A percentile compares a stretch with the other conserved stretches of the same genome.
Conservation (phyloP, 2,113 vertebrate genomes). For the Actenoides lindsayi region DNA sequence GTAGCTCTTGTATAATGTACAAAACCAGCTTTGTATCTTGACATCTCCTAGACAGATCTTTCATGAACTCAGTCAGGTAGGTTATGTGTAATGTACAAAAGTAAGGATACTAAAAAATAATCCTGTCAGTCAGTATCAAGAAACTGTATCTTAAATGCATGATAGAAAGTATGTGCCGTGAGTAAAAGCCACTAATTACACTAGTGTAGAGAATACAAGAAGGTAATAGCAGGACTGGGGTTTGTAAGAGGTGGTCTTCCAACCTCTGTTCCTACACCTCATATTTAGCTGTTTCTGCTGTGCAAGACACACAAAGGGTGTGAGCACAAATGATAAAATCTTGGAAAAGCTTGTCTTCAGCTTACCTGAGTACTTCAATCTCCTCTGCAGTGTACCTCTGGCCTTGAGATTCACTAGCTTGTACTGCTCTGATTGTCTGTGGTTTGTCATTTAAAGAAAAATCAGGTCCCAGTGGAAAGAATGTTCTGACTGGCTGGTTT, state of each 20-base stretch:
- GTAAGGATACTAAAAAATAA: not conserved
- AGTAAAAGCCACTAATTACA: not conserved
- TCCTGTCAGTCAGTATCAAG: not conserved
- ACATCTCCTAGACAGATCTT: not conserved
- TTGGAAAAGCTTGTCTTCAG: not conserved
- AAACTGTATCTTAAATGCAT: not conserved
- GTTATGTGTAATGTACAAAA: not conserved
- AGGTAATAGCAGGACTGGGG: not conserved
- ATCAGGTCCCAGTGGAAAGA: conserved; percentile 90
- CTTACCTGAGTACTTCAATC: conserved; percentile 95
- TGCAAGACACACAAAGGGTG: not conserved
- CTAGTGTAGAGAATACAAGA: not conserved
- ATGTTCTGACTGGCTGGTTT: conserved; percentile 78
- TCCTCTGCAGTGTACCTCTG: conserved; percentile 93
- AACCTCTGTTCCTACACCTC: not conserved
- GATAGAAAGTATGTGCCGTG: not conserved
- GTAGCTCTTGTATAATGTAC: not conserved
- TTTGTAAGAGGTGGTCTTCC: not conserved
- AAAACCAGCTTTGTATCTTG: not conserved
- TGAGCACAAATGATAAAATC: not conserved
- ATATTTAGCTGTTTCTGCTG: not conserved
- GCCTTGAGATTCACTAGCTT: conserved; percentile 88
- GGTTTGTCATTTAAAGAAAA: conserved; percentile 88
- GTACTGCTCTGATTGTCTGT: conserved; percentile 83
- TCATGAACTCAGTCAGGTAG: not conserved